Evolutionary conservation across 1,140 invertebrate genomes (phyloP), one percentile per base, ranked within the genome.

Genomic region (Choristoneura fumiferana): DNA sequence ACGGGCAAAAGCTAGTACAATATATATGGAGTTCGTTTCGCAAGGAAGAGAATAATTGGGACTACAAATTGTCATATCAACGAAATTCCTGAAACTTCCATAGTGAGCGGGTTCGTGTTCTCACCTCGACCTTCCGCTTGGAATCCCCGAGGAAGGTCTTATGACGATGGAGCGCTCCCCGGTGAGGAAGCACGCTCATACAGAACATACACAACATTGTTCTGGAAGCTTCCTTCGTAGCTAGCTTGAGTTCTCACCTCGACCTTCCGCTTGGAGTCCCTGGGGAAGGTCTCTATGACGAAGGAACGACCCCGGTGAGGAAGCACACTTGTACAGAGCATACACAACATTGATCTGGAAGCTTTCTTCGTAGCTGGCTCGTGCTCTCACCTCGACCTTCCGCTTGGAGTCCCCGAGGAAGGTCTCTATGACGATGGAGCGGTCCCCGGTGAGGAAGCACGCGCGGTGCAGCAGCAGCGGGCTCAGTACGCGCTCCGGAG

Each of bases 161-260:
- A 98, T 92, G 67, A 96, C 95, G 54, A 98, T 95, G 35, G 95
- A 97, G 57, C 96, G 93, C 69, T 97, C 95, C 5, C 95, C 95
- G 58, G 95, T 96, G 56, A 97, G 92, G 79, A 96, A 95, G 84
- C 96, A 96, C 58, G 94, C 95, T 54, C 96, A 95, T 98, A 89
- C 98, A 99, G 83, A 99, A 97, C 92, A 99, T 95, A 84, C 97
- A 98, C 93, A 99, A 96, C 73, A 98, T 96, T 84, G n/a, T n/a
- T 37, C 43, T 10, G 33, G 29, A 58, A 1, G 6, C 2, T 29
- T 2, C 22, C 22, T 29, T 29, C n/a, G n/a, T n/a, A n/a, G n/a
- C n/a, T 29, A 6, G 2, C 6, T 29, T 5, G 10, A 49, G 18
- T 8, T 58, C 74, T 71, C 14, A 89, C 95, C 92, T 98, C 96